Conservation (phyloP, 2,113 vertebrate genomes). For the Coregonus clupeaformis region DNA sequence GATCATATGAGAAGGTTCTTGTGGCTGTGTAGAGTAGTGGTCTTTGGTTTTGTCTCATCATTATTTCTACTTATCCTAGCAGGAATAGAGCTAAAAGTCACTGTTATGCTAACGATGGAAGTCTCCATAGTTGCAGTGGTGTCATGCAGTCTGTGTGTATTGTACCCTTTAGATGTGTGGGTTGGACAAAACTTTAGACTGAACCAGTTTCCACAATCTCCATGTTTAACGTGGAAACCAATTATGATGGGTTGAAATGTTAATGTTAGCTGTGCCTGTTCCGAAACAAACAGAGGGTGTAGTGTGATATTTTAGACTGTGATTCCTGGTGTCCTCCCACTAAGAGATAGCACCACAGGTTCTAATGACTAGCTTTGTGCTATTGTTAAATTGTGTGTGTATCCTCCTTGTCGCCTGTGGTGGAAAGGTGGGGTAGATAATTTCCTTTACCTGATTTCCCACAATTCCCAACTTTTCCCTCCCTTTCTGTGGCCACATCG, state of each 20-base stretch:
- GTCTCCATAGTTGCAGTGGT: conserved; percentile 31
- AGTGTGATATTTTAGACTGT: not conserved
- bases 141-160: conserved; percentile 39
- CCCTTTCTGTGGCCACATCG: too few relatives aligned
- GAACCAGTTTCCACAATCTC: not conserved
- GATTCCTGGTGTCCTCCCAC: not conserved
- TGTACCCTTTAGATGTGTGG: conserved; percentile 19
- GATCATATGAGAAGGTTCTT: too few relatives aligned
- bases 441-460: too few relatives aligned
- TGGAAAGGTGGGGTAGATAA: conserved; percentile 24
- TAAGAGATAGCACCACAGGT: conserved; percentile 16
- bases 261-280: conserved; percentile 7
- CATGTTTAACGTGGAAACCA: conserved; percentile 17
- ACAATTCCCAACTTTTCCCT: too few relatives aligned
- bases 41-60: not conserved
- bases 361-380: conserved; percentile 12
- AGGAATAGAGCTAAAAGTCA: not conserved
- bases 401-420: conserved; percentile 18
- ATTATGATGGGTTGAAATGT: conserved; percentile 14
- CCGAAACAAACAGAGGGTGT: conserved; percentile 5
- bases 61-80: not conserved
- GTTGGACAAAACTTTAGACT: conserved; percentile 20
- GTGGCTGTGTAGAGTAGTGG: not conserved
- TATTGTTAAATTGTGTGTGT: not conserved
- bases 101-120: not conserved